Evolutionary conservation across 2,888 invertebrate species (phyloP), one percentile per base, ranked within the genome.

Genomic region (Syritta pipiens): DNA sequence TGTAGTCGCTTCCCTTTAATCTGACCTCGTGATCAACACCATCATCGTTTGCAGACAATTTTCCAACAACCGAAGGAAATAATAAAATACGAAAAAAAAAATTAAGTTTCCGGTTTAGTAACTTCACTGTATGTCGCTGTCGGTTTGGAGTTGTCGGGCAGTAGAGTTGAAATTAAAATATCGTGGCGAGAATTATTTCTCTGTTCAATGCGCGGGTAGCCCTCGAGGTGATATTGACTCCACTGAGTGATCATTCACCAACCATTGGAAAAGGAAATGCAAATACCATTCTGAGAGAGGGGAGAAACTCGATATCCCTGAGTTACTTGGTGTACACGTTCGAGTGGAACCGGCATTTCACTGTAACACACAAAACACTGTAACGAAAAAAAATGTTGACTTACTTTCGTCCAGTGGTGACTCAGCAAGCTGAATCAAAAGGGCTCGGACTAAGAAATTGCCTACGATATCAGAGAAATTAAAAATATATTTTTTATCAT

Each of bases 171-270:
- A 30, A 9, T 28, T 35, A 48, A 57, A 37, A 48, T 40, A n/a
- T n/a, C n/a, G n/a, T n/a, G n/a, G n/a, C n/a, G n/a, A n/a, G n/a
- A n/a, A n/a, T n/a, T n/a, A n/a, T n/a, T n/a, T n/a, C n/a, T 68
- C 40, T 44, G 51, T n/a, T 26, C 42, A 63, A 14, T 28, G 53
- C 4, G 22, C 49, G 3, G n/a, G 19, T 48, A 14, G 53, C 60
- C 60, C 12, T 71, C 26, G 51, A 51, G 12, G 19, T 24, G 22
- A 42, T 49, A 32, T 44, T 37, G 28, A 44, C 44, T 59, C 42
- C 46, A 46, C 19, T 62, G 60, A 48, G 42, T 62, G 60, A 69
- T 60, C 57, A 67, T 24, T 63, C 53, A 32, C 35, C 40, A 63
- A 19, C 6, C 51, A 4, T 26, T n/a, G 32, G 37, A 22, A 44